These are phyloP conservation scores for Peromyscus leucopus DNA, from an alignment of 2,113 vertebrate genomes.

Conservation along the genomic window DNA sequence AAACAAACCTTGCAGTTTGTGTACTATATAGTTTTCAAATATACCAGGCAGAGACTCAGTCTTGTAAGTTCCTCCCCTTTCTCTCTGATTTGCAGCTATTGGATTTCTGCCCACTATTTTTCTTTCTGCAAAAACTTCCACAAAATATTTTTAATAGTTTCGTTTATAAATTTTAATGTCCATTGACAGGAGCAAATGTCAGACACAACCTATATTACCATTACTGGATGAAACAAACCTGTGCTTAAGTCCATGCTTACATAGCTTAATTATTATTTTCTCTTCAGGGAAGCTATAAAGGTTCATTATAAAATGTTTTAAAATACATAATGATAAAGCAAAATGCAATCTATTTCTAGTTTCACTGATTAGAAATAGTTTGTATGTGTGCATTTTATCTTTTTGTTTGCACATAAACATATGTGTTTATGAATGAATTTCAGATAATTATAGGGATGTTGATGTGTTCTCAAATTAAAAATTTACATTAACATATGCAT, in stretches of 20 bases:
- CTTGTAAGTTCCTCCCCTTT: not conserved
- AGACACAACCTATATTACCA: not conserved
- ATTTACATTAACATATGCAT: not conserved
- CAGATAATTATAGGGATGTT: not conserved
- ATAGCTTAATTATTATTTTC: constrained; percentile 46
- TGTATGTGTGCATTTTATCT: not conserved
- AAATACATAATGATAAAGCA: not conserved
- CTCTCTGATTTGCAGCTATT: not conserved
- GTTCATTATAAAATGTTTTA: constrained; percentile 46
- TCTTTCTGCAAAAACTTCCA: not conserved
- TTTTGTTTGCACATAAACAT: not conserved
- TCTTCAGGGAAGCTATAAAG: constrained; percentile 2
- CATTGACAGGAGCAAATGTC: not conserved
- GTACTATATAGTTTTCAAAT: not conserved
- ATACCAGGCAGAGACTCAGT: not conserved
- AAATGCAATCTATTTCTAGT: not conserved
- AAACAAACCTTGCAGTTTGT: not conserved
- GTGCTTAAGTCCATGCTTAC: constrained; percentile 2
- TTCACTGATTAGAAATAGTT: constrained; percentile 31
- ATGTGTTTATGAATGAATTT: not conserved
- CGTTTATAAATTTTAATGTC: not conserved
- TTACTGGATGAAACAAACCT: not conserved
- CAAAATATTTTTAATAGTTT: constrained; percentile 41
- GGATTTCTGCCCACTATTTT: not conserved
- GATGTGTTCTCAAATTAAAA: not conserved